Evolutionary conservation across 2,888 invertebrate species (phyloP), one percentile per base, ranked within the genome.

Genomic region (Euproctis similis): DNA sequence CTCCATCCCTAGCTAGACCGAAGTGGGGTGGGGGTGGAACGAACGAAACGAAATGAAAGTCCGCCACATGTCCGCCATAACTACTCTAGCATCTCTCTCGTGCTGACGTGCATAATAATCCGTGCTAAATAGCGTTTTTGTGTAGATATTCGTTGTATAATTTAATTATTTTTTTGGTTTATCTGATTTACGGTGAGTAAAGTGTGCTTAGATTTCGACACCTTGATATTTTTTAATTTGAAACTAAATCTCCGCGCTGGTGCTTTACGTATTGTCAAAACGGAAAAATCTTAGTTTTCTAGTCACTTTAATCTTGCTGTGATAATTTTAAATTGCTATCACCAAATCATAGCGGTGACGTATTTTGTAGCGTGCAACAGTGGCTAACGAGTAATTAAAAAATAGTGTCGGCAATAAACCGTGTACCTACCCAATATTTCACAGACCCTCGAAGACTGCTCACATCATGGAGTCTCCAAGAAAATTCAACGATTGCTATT

Each of bases 401-500:
- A 31, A 39, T 53, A 44, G 45, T 54, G 50, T 61, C 55, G 53
- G 62, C 55, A 48, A 45, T 48, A 39, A 40, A 37, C 48, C 34
- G 54, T 59, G 50, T 52, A 49, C 45, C 35, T 59, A 48, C 45
- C 35, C 59, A 48, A 44, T 62, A 54, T 62, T 74, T 67, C 55
- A 57, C 72, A 80, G 78, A 69, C 63, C 67, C 68, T 69, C 67
- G 72, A 64, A 54, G 64, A 66, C 59, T 56, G 59, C 62, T 51
- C 53, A 60, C 66, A 73, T 68, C 62, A 88, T 91, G 88, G 90
- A 91, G 78, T 89, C 89, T 53, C 89, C 89, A 53, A 87, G 89
- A 59, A 91, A 91, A 84, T 90, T 91, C 71, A 91, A 92, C 74
- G 94, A 94, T 74, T 95, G 94, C 76, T 94, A 94, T 77, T 95